Base-by-base conservation (phyloP, 2,113 vertebrate species). In the Mionectes macconnelli region DNA sequence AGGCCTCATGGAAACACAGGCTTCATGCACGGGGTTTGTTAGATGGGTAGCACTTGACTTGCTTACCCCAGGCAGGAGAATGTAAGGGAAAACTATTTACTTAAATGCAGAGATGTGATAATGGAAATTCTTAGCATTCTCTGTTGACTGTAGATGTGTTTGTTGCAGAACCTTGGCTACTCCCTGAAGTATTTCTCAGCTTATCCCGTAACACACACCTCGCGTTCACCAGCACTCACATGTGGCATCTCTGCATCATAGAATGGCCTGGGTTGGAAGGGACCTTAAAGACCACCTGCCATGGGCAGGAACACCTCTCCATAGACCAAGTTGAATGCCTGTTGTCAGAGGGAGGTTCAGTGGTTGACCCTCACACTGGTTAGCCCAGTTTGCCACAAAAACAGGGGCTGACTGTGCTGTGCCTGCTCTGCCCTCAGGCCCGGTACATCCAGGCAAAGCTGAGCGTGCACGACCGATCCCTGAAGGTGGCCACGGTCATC, bases 401-500 rank as follows among this genome's bases (percentile, higher is more conserved):
- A 3, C 8, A 15, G 11, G 8, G 28, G 21, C 49, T n/a, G 44
- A 14, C 30, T 9, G 2, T 16, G 95, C 78, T 94, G 56, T 90
- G 60, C 49, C 50, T 93, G 70, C 72, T 37, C 53, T 86, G 66
- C 84, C 87, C 67, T 28, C 96, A 99, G 99, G 99, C 99, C 1
- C 98, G 99, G 37, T 99, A 99, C 0, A 97, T 99, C 70, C 99
- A 99, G 97, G 99, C 99, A 25, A 99, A 99, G 97, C 98, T 99
- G 50, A 99, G 99, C 0, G 99, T 99, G 60, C 99, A 99, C 0
- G 99, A 99, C 97, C 99, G 99, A 72, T 99, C 99, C 4, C 98
- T 99, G 96, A 99, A 99, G 88, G 99, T 99, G 24, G 99, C 99
- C 94, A 99, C 99, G 0, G 99, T 99, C 78, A 99, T 99, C 0